These are phyloP conservation scores for Pollicipes pollicipes DNA, from an alignment of 1,140 invertebrate genomes.

Conservation along the genomic window DNA sequence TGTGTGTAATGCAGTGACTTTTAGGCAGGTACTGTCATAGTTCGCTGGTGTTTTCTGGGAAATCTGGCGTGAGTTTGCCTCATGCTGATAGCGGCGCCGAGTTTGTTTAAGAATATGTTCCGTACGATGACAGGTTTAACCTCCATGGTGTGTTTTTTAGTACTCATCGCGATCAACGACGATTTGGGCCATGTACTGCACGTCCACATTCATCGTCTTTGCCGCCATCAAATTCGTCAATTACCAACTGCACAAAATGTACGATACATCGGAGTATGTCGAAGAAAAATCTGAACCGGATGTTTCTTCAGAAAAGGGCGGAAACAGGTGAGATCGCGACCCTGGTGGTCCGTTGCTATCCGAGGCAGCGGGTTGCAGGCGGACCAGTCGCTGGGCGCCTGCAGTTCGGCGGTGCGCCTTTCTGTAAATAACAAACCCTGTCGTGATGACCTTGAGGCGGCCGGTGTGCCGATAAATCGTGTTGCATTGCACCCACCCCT, in stretches of 20 bases:
- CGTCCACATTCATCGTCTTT: constrained; percentile 45
- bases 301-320: constrained; percentile 8
- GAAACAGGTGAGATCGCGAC: background rate
- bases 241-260: constrained; percentile 79
- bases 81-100: too few relatives aligned
- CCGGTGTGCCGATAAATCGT: background rate
- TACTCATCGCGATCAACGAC: constrained; percentile 9
- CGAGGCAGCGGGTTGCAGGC: background rate
- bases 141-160: background rate
- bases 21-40: too few relatives aligned
- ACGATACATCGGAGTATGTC: constrained; percentile 82
- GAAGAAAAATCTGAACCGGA: constrained; percentile 32
- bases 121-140: too few relatives aligned
- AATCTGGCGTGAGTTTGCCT: too few relatives aligned
- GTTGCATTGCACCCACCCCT: too few relatives aligned
- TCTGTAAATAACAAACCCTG: background rate
- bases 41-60: too few relatives aligned
- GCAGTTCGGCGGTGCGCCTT: constrained; percentile 5
- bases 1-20: too few relatives aligned
- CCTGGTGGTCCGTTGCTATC: background rate
- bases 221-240: constrained; percentile 71
- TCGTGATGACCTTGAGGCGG: background rate
- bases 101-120: too few relatives aligned
- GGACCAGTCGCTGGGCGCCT: constrained; percentile 1
- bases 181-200: background rate